phyloP scores from a whole-genome alignment of 2,888 invertebrate genomes.

The Ormyrus pomaceus region DNA sequence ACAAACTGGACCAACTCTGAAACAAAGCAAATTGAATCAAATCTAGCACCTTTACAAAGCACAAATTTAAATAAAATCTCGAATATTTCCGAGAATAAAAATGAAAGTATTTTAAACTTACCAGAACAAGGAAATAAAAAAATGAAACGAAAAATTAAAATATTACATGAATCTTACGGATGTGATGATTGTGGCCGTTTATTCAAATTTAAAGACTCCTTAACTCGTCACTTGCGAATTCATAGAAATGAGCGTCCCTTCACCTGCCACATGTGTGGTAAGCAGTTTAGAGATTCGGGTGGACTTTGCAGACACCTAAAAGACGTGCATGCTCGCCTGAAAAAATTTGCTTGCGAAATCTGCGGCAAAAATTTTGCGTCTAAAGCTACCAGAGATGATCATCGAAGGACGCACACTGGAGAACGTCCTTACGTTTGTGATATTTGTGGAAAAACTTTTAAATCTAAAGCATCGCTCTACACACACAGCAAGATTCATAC shows the following conservation, averaged over 20 bases:
- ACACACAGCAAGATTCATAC: slow-evolving; percentile 76
- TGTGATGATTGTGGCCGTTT: slow-evolving; percentile 77
- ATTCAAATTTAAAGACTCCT: slow-evolving; percentile 77
- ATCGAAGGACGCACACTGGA: slow-evolving; percentile 72
- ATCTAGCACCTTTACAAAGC: too few relatives aligned
- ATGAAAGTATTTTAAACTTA: neutral
- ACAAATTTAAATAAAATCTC: too few relatives aligned
- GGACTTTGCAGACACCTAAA: slow-evolving; percentile 72
- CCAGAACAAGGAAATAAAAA: neutral
- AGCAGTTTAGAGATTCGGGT: slow-evolving; percentile 73
- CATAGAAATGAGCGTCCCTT: slow-evolving; percentile 73
- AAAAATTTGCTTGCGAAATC: slow-evolving; percentile 71
- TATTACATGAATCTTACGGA: neutral
- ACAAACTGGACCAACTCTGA: neutral
- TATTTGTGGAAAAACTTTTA: slow-evolving; percentile 76
- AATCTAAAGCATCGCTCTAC: slow-evolving; percentile 75
- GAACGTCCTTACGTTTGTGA: slow-evolving; percentile 74
- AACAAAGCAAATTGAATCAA: neutral
- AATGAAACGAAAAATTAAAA: too few relatives aligned
- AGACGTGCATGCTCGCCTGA: slow-evolving; percentile 72
- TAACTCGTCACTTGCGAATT: slow-evolving; percentile 76
- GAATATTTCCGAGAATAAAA: neutral
- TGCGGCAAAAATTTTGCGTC: slow-evolving; percentile 71
- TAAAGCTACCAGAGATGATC: slow-evolving; percentile 73
- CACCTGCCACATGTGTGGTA: slow-evolving; percentile 74